Evolutionary conservation across 2,888 invertebrate species (phyloP).

Genomic region (Geotrupes spiniger): DNA sequence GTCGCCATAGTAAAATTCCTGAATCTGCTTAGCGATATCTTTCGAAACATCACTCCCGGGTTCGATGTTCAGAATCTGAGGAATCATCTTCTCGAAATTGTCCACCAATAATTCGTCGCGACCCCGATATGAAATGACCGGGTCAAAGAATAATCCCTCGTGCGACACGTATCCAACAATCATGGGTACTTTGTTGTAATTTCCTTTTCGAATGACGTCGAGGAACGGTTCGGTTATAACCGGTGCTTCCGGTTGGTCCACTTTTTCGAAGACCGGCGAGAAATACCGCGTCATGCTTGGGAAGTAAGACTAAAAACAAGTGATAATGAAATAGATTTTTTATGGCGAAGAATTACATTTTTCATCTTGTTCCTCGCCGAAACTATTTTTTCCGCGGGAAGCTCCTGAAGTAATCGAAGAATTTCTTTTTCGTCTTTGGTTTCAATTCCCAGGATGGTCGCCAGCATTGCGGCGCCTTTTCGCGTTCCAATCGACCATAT

Average conservation of each 20-base stretch:
- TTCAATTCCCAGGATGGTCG: slow-evolving; percentile 7
- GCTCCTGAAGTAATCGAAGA: slow-evolving; percentile 12
- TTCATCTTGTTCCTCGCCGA: slow-evolving; percentile 24
- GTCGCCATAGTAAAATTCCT: slow-evolving; percentile 38
- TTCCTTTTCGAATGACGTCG: slow-evolving; percentile 37
- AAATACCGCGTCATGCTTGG: slow-evolving; percentile 13
- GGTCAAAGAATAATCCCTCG: slow-evolving; percentile 43
- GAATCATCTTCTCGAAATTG: slow-evolving; percentile 24
- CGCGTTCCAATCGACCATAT: slow-evolving; percentile 12
- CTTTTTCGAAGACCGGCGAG: slow-evolving; percentile 30
- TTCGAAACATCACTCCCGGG: slow-evolving; percentile 33
- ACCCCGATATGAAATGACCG: slow-evolving; percentile 8
- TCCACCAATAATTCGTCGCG: slow-evolving; percentile 1
- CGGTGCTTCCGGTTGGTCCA: slow-evolving; percentile 27
- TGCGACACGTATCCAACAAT: slow-evolving; percentile 41
- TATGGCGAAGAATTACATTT: too few species aligned
- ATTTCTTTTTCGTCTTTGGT: slow-evolving; percentile 12
- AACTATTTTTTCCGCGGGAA: slow-evolving; percentile 9
- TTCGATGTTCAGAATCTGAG: slow-evolving; percentile 32
- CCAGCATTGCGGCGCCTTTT: slow-evolving; percentile 9
- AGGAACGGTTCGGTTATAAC: slow-evolving; percentile 39
- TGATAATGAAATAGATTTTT: slow-evolving; percentile 1
- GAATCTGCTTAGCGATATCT: slow-evolving; percentile 33
- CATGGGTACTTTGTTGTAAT: slow-evolving; percentile 43
- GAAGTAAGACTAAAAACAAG: slow-evolving; percentile 8